Conservation (phyloP, 2,888 invertebrate genomes). For the Linnaemya vulpina region DNA sequence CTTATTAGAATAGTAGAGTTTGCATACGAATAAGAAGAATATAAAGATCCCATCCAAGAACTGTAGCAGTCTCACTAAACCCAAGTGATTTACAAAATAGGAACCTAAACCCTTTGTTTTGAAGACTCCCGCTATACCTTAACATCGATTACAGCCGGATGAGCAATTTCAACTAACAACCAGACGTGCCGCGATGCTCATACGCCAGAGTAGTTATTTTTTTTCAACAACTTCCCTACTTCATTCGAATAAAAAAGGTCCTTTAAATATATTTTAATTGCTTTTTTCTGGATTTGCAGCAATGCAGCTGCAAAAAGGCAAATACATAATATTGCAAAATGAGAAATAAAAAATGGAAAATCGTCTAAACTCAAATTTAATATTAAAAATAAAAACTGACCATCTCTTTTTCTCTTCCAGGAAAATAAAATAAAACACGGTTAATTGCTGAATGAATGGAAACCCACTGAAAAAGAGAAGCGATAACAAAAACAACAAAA, state of each 20-base stretch:
- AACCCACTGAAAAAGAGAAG: slow-evolving; percentile 57
- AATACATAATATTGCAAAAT: slow-evolving; percentile 25
- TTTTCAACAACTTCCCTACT: not conserved
- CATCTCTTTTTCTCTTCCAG: slow-evolving; percentile 32
- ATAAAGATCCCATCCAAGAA: too few species aligned
- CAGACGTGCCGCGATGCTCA: slow-evolving; percentile 8
- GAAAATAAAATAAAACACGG: slow-evolving; percentile 72
- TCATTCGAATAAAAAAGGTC: not conserved
- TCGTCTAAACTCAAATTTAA: slow-evolving; percentile 39
- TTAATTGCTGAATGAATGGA: slow-evolving; percentile 78
- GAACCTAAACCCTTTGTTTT: not conserved
- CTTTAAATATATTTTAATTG: slow-evolving; percentile 31
- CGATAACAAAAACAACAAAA: slow-evolving; percentile 67
- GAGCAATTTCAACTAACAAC: not conserved
- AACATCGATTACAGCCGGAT: not conserved
- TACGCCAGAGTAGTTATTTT: not conserved
- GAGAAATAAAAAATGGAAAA: not conserved
- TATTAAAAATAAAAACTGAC: slow-evolving; percentile 32
- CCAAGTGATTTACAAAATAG: too few species aligned
- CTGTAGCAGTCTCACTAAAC: too few species aligned
- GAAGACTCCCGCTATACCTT: not conserved
- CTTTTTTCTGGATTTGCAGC: slow-evolving; percentile 28
- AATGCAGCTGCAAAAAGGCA: slow-evolving; percentile 32
- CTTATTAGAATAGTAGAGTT: too few species aligned
- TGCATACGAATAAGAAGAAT: too few species aligned